Base-by-base conservation (phyloP, 2,888 invertebrate genomes). In the Melipona bicolor region DNA sequence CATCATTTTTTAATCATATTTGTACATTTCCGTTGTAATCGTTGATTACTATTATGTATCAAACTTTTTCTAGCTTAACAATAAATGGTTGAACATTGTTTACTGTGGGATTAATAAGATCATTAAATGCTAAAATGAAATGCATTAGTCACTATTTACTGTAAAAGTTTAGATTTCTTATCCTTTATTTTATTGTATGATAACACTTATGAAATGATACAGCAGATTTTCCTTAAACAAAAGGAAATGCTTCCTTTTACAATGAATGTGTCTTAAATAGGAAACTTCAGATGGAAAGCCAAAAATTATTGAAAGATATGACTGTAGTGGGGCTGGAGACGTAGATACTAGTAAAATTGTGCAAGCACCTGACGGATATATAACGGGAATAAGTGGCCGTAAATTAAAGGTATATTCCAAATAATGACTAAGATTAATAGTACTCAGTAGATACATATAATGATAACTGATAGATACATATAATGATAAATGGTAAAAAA, bases 261-360 rank as follows among this genome's bases (percentile, higher is more conserved):
- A 21, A 78, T 24, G 27, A 77, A 64, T 21, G 3, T 79, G 59
- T 62, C 73, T 83, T 17, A 19, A 90, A 82, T 94, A 99, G 99
- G 96, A 96, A 87, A 98, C 99, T 24, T 96, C 97, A 81, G 97
- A 98, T 94, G 99, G 99, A 65, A 97, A 97, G 92, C 96, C 97
- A 27, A 99, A 99, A 95, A 97, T 99, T 72, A 97, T 99, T 92
- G 99, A 99, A 94, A 96, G 99, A 83, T 98, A 97, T 93, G 99
- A 99, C 95, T 98, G 99, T 92, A 98, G 98, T 90, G 99, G 99
- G 32, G 97, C 98, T 93, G 99, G 99, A 6, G 99, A 99, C 96
- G 98, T 99, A 78, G 98, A 98, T 94, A 99, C 98, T 13, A 97
- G 97, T 74, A 97, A 96, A 82, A 95, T 97, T 86, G 97, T 97